Conservation (phyloP, 2,797 vertebrate species). For the Leptodactylus fallax region DNA sequence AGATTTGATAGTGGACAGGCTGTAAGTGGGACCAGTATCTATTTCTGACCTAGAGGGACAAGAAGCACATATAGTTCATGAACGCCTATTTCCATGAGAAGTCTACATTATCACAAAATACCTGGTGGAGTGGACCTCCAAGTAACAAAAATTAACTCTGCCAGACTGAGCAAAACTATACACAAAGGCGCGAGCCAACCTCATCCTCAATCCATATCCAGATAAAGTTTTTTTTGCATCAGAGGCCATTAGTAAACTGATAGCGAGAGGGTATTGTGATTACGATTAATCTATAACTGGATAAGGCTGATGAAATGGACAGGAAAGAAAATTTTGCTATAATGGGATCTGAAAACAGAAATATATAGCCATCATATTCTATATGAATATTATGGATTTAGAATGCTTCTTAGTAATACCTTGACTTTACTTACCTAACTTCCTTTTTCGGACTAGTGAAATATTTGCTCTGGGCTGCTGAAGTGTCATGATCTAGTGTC, state of each 20-base stretch:
- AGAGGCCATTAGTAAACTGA: too few relatives aligned
- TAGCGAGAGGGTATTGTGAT: too few relatives aligned
- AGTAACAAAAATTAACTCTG: background rate
- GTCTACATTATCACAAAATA: background rate
- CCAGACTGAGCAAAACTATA: too few relatives aligned
- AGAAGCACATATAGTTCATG: constrained; percentile 27
- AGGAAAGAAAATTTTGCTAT: too few relatives aligned
- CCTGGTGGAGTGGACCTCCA: background rate
- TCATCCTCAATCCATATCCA: too few relatives aligned
- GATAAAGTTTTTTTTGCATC: too few relatives aligned
- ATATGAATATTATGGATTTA: background rate
- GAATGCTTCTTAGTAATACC: background rate
- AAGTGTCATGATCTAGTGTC: background rate
- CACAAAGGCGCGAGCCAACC: too few relatives aligned
- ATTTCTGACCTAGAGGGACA: constrained; percentile 33
- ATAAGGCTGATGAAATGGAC: too few relatives aligned
- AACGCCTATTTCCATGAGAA: background rate
- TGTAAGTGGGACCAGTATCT: constrained; percentile 61
- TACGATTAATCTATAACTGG: too few relatives aligned
- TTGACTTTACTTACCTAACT: background rate
- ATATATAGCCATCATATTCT: background rate
- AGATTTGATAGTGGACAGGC: constrained; percentile 75
- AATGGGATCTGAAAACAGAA: background rate
- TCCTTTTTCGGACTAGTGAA: background rate
- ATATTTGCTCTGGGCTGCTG: background rate